phyloP scores from a whole-genome alignment of 2,113 vertebrate genomes.

The Pitta sordida region DNA sequence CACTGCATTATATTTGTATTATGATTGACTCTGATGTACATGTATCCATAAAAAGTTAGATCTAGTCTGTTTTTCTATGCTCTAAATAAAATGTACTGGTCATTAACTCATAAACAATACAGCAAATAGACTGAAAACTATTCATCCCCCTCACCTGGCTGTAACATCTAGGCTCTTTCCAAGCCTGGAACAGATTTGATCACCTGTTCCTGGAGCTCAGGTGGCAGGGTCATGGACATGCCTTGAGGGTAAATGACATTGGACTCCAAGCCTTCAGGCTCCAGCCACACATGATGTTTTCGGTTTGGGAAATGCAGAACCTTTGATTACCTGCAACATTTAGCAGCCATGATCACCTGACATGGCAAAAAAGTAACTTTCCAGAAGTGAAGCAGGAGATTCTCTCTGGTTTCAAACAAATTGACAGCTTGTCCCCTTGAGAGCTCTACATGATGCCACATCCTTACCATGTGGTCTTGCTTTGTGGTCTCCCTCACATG shows the following conservation, averaged over 20 bases:
- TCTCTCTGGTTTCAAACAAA: not conserved
- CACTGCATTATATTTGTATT: not conserved
- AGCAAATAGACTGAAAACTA: not conserved
- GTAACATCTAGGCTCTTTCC: slow-evolving; percentile 80
- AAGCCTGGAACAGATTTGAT: slow-evolving; percentile 83
- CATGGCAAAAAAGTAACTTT: not conserved
- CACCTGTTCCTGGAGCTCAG: slow-evolving; percentile 86
- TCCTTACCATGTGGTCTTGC: slow-evolving; percentile 88
- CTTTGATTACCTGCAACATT: slow-evolving; percentile 83
- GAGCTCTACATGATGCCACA: not conserved
- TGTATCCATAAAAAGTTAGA: not conserved
- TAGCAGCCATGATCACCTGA: not conserved
- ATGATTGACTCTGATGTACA: not conserved
- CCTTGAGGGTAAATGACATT: slow-evolving; percentile 92
- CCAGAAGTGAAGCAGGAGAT: not conserved
- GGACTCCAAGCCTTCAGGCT: slow-evolving; percentile 90
- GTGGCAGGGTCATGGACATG: slow-evolving; percentile 88
- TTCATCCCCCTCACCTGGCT: slow-evolving; percentile 77
- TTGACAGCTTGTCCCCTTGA: rapidly evolving
- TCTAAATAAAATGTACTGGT: not conserved
- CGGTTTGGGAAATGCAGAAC: slow-evolving; percentile 91
- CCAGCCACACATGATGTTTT: slow-evolving; percentile 91
- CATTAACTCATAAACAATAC: not conserved
- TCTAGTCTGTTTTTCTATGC: not conserved
- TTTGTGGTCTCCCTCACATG: slow-evolving; percentile 86